Conservation (phyloP, 1,140 invertebrate genomes). For the Elymnias hypermnestra region DNA sequence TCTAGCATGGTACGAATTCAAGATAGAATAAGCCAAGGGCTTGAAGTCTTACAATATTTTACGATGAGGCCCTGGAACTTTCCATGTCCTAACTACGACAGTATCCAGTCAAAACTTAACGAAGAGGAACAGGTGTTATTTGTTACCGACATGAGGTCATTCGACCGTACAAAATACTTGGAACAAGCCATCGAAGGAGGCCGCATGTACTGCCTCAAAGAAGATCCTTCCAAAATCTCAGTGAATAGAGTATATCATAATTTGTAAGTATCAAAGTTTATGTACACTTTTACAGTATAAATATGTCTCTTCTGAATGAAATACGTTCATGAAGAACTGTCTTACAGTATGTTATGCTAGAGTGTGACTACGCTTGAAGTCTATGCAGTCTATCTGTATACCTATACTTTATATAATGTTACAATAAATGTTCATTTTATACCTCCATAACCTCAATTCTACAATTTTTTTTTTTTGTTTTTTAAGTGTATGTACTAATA, state of each 20-base stretch:
- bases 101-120: conserved; percentile 76
- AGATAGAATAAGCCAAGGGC: conserved; percentile 69
- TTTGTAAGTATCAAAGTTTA: conserved; percentile 65
- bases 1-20: conserved; percentile 77
- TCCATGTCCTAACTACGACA: conserved; percentile 60
- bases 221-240: conserved; percentile 39
- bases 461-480: no score
- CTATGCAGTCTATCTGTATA: no score
- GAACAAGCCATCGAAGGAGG: conserved; percentile 46
- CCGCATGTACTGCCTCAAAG: conserved; percentile 52
- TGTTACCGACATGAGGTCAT: conserved; percentile 68
- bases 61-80: conserved; percentile 84
- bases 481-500: no score
- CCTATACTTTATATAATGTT: no score
- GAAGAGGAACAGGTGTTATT: conserved; percentile 78
- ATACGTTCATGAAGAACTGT: no score
- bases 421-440: no score
- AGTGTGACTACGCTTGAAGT: no score
- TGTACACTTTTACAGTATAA: no score
- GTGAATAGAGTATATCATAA: conserved; percentile 48
- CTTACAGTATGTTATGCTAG: no score
- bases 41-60: conserved; percentile 82
- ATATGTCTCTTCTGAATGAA: no score
- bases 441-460: no score
- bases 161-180: conserved; percentile 59